Evolutionary conservation across 2,113 vertebrate genomes (phyloP).

Genomic region (Scatophagus argus): DNA sequence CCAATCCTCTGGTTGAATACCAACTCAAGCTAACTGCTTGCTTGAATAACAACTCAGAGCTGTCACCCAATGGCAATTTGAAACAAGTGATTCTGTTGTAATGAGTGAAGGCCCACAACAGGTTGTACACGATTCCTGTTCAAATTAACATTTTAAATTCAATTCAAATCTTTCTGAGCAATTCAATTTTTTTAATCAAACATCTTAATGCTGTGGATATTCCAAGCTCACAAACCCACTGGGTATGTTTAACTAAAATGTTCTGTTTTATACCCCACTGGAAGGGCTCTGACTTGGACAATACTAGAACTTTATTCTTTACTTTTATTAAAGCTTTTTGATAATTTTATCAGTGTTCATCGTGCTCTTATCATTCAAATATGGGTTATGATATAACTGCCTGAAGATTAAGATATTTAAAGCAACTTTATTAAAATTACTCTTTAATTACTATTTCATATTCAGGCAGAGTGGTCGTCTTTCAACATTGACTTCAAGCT

Average conservation of each 20-base stretch:
- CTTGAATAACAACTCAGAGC: slow-evolving; percentile 48
- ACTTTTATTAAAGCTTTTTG: background rate
- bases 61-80: background rate
- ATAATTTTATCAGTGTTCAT: background rate
- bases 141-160: background rate
- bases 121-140: slow-evolving; percentile 7
- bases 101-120: background rate
- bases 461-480: slow-evolving; percentile 7
- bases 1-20: slow-evolving; percentile 35
- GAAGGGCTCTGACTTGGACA: background rate
- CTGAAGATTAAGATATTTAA: slow-evolving; percentile 13
- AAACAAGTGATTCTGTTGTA: slow-evolving; percentile 12
- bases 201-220: background rate
- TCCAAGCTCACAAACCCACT: background rate
- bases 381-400: background rate
- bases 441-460: slow-evolving; percentile 32
- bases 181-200: background rate
- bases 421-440: slow-evolving; percentile 7
- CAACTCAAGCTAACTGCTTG: slow-evolving; percentile 15
- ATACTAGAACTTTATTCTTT: background rate
- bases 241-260: background rate
- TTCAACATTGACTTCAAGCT: background rate
- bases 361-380: background rate
- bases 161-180: background rate
- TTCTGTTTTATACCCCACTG: background rate